Evolutionary conservation across 1,140 invertebrate genomes (phyloP).

Genomic region (Dreissena polymorpha): DNA sequence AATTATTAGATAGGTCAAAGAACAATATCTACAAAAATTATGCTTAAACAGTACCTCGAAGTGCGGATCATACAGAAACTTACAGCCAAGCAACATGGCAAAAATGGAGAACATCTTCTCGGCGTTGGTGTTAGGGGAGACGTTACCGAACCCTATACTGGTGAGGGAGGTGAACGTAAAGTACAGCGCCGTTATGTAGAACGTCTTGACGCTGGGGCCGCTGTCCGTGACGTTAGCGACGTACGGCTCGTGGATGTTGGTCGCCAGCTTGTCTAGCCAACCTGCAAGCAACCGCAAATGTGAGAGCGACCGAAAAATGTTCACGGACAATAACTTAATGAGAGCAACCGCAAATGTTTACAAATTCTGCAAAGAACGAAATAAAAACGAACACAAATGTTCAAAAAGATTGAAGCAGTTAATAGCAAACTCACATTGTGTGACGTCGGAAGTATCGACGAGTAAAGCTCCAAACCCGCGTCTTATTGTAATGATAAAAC

Average conservation of each 20-base stretch:
- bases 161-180: slow-evolving; percentile 98
- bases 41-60: no score
- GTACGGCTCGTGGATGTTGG: slow-evolving; percentile 74
- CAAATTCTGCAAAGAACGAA: no score
- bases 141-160: slow-evolving; percentile 98
- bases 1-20: no score
- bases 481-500: no score
- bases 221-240: slow-evolving; percentile 75
- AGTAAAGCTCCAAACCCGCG: no score
- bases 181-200: slow-evolving; percentile 96
- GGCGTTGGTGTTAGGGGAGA: slow-evolving; percentile 95
- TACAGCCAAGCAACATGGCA: slow-evolving; percentile 80
- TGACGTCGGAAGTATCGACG: no score
- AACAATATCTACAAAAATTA: no score
- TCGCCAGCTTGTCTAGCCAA: slow-evolving; percentile 94
- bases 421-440: no score
- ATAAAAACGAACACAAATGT: no score
- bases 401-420: no score
- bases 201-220: slow-evolving; percentile 77
- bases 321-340: no score
- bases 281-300: slow-evolving; percentile 87
- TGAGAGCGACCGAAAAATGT: background rate
- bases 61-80: slow-evolving; percentile 62
- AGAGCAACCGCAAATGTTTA: no score
- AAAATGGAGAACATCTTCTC: slow-evolving; percentile 89